These are phyloP conservation scores for Elachura formosa DNA, from an alignment of 2,113 vertebrate genomes.

Conservation along the genomic window DNA sequence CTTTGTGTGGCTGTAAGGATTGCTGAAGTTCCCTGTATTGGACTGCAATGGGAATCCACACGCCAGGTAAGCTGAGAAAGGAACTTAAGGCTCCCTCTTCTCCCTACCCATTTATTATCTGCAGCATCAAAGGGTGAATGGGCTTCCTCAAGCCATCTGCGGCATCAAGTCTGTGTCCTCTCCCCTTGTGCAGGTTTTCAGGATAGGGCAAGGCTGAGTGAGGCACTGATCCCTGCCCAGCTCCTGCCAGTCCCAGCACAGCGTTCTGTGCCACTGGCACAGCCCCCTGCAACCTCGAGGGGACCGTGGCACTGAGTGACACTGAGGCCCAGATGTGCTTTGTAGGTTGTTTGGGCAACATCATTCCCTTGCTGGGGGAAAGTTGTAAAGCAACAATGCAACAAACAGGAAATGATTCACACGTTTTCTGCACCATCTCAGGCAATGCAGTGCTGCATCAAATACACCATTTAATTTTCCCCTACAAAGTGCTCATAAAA, in stretches of 20 bases:
- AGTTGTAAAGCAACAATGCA: neutral
- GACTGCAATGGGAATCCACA: neutral
- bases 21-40: neutral
- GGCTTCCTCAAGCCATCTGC: neutral
- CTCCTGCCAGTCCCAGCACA: neutral
- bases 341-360: neutral
- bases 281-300: neutral
- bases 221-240: neutral
- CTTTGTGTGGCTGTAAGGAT: neutral
- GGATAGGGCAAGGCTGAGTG: neutral
- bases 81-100: neutral
- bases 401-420: neutral
- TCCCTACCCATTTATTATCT: neutral
- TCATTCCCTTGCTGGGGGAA: neutral
- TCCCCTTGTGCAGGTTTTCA: neutral
- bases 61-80: neutral
- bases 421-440: neutral
- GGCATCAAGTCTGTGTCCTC: neutral
- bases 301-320: fast-evolving
- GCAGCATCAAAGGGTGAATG: neutral
- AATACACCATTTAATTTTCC: neutral
- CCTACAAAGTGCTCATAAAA: neutral
- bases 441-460: neutral
- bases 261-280: fast-evolving
- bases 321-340: neutral